Evolutionary conservation across 2,113 vertebrate genomes (phyloP).

Genomic region (Syngnathus typhle): DNA sequence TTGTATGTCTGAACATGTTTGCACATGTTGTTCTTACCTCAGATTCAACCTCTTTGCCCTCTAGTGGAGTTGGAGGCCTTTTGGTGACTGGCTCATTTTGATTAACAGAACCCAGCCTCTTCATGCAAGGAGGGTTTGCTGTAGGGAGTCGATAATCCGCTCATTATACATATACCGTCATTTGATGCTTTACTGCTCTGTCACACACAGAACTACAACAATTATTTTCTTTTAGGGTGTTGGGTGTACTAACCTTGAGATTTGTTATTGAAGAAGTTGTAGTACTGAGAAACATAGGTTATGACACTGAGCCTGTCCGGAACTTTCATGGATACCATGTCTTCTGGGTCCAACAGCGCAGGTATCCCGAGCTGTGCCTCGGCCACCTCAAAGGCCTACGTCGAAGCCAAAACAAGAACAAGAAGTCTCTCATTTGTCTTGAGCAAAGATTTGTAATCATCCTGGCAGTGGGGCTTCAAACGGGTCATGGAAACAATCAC

Average conservation of each 20-base stretch:
- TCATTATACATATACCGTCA: too few species aligned
- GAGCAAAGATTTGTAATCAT: neutral
- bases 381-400: conserved; percentile 89
- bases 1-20: neutral
- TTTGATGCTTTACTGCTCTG: too few species aligned
- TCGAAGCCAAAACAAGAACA: neutral
- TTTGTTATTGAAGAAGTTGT: conserved; percentile 87
- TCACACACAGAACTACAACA: too few species aligned
- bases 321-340: conserved; percentile 97
- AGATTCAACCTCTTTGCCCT: conserved; percentile 46
- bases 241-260: conserved; percentile 48
- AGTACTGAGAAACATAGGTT: conserved; percentile 96
- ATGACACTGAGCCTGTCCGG: conserved; percentile 94
- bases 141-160: conserved; percentile 36
- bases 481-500: neutral
- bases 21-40: conserved; percentile 54
- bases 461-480: neutral
- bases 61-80: conserved; percentile 45
- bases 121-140: conserved; percentile 74
- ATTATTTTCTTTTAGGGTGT: neutral
- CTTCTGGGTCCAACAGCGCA: conserved; percentile 87
- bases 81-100: conserved; percentile 63
- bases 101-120: conserved; percentile 62
- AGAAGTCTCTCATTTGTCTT: neutral
- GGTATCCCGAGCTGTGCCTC: conserved; percentile 91